Evolutionary conservation across 2,888 invertebrate genomes (phyloP).

Genomic region (Achlya flavicornis): DNA sequence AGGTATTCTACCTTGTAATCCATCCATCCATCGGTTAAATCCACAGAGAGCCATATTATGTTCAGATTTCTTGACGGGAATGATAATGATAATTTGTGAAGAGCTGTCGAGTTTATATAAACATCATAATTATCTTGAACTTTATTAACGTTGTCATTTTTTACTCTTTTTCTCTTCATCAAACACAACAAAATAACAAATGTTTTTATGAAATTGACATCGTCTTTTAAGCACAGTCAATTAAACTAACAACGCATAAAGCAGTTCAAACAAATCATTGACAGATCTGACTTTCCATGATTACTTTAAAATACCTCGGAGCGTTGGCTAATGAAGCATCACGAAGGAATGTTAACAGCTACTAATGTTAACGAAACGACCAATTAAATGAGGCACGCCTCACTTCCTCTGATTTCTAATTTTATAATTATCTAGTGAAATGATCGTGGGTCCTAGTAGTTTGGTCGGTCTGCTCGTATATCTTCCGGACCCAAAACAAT

Average conservation of each 20-base stretch:
- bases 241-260: constrained; percentile 5
- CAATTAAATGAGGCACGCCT: constrained; percentile 33
- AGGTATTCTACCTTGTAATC: no score
- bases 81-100: no score
- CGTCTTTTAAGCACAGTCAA: not conserved
- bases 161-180: no score
- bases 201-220: not conserved
- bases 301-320: constrained; percentile 54
- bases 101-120: no score
- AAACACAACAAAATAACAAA: not conserved
- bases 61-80: no score
- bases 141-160: no score
- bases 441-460: not conserved
- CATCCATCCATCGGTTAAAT: no score
- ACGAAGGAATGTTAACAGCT: constrained; percentile 57
- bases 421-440: constrained; percentile 3
- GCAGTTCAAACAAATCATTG: constrained; percentile 3
- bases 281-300: constrained; percentile 24
- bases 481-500: not conserved
- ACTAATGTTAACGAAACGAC: constrained; percentile 46
- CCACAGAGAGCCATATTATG: no score
- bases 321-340: constrained; percentile 60
- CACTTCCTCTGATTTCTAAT: constrained; percentile 3
- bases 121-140: no score
- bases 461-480: not conserved